phyloP scores from a whole-genome alignment of 2,888 invertebrate species.

The Priocnemis perturbator region DNA sequence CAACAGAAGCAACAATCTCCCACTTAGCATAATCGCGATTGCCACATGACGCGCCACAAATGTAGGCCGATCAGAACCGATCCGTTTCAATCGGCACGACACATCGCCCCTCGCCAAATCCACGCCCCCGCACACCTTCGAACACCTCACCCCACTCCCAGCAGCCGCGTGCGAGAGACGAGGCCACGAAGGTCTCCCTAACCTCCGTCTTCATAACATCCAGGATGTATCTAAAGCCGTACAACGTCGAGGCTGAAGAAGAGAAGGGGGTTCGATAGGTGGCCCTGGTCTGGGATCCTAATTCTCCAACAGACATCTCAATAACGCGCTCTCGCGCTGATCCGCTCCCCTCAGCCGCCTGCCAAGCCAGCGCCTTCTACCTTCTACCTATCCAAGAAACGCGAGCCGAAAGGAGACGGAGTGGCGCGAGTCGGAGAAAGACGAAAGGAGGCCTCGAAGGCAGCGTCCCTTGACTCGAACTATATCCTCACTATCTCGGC shows the following conservation, averaged over 20 bases:
- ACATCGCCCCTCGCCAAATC: too few relatives aligned
- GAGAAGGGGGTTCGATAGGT: too few relatives aligned
- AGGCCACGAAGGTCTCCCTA: neutral
- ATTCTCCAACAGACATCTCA: constrained; percentile 69
- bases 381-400: constrained; percentile 63
- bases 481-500: constrained; percentile 64
- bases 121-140: too few relatives aligned
- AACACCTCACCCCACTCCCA: too few relatives aligned
- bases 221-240: constrained; percentile 11
- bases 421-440: too few relatives aligned
- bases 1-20: too few relatives aligned
- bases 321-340: constrained; percentile 64
- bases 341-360: constrained; percentile 37
- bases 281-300: constrained; percentile 40
- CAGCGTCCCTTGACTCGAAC: constrained; percentile 42
- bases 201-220: constrained; percentile 11
- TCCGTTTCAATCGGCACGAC: too few relatives aligned
- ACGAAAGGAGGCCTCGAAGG: constrained; percentile 30
- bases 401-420: constrained; percentile 24
- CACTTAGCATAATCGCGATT: too few relatives aligned
- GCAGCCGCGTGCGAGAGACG: too few relatives aligned
- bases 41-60: too few relatives aligned
- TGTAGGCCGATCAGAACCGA: too few relatives aligned
- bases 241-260: neutral
- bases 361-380: neutral